Percentiles rank a stretch among this genome's conserved stretches.
phyloP scores from a whole-genome alignment of 2,113 vertebrate genomes.

The Boulengeromyrus knoepffleri region DNA sequence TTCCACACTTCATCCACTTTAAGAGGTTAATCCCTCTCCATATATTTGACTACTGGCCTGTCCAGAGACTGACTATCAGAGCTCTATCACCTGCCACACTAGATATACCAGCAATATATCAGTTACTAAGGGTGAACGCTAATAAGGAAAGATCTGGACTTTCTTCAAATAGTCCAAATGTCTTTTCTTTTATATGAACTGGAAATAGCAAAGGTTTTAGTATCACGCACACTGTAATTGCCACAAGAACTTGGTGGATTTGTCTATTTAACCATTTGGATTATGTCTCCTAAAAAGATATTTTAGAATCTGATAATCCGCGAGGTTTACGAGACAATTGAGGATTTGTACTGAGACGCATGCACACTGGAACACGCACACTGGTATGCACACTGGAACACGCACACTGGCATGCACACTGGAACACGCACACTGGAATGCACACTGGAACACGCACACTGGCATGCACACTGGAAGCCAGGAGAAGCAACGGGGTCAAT shows the following conservation, averaged over 20 bases:
- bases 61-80: background rate
- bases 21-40: background rate
- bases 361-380: background rate
- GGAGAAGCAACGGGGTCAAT: background rate
- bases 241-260: background rate
- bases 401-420: background rate
- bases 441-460: background rate
- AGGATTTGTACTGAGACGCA: background rate
- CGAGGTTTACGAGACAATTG: background rate
- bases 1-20: background rate
- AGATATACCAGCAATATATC: background rate
- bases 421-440: background rate
- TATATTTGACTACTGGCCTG: background rate
- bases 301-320: background rate
- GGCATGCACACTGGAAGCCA: background rate
- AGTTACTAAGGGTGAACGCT: background rate
- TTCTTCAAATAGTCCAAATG: background rate
- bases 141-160: background rate
- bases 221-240: background rate
- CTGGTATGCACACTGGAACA: background rate
- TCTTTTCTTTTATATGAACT: background rate
- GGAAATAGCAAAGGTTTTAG: background rate
- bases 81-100: background rate
- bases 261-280: background rate
- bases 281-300: background rate